Evolutionary conservation across 2,113 vertebrate genomes (phyloP).

Genomic region (Pelusios castaneus): DNA sequence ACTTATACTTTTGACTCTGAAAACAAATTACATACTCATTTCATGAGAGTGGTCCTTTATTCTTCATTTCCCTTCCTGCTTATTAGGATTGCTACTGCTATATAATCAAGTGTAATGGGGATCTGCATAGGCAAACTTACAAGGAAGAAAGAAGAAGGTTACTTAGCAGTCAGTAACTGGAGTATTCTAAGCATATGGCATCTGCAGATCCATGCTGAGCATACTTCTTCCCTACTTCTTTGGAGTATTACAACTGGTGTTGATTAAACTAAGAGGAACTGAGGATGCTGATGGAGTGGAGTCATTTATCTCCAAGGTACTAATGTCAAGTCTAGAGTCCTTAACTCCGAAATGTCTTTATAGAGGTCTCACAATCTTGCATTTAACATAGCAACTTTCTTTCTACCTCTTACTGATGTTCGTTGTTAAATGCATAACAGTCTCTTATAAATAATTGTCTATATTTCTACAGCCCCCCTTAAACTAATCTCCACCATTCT

Average conservation of each 20-base stretch:
- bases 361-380: too few relatives aligned
- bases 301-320: too few relatives aligned
- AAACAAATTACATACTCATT: not conserved
- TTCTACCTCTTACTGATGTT: not conserved
- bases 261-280: too few relatives aligned
- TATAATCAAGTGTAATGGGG: too few relatives aligned
- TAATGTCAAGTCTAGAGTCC: too few relatives aligned
- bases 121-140: not conserved
- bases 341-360: too few relatives aligned
- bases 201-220: too few relatives aligned
- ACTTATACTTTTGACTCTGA: not conserved
- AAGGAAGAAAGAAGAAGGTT: not conserved
- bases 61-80: not conserved
- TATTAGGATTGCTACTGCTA: too few relatives aligned
- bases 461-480: not conserved
- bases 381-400: not conserved
- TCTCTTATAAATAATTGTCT: not conserved
- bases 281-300: too few relatives aligned
- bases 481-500: not conserved
- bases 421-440: not conserved
- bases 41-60: not conserved
- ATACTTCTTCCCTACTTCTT: too few relatives aligned
- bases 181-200: too few relatives aligned
- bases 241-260: too few relatives aligned
- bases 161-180: not conserved